Evolutionary conservation across 1,140 invertebrate species (phyloP), one percentile per base, ranked within the genome.

Genomic region (Bombyx mandarina): DNA sequence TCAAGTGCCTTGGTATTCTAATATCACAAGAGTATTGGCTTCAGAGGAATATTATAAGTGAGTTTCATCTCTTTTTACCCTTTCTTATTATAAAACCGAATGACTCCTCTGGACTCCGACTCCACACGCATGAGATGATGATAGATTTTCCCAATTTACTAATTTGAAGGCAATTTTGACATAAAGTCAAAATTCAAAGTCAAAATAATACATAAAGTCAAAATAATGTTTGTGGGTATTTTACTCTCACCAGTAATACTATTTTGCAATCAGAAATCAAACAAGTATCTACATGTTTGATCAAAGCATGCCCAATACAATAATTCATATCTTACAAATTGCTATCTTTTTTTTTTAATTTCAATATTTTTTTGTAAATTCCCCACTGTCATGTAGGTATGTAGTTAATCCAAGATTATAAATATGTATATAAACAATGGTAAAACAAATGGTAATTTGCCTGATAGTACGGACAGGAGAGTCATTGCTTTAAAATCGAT

Each of bases 21-120:
- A 89, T 7, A 73, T 88, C 8, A 82, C 68, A 0, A 79, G 90
- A 4, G 59, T 71, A 3, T 60, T 91, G 8, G 90, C 90, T 8
- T 85, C 90, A 5, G 89, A 91, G 63, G 90, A 90, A 71, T 92
- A 90, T 73, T 92, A 89, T 65, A 90, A 87, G 90, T 90, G 74
- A 82, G 88, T 74, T 57, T 35, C 26, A 3, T 35, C 26, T 35
- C 26, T 35, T 35, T 35, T 5, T 35, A 35, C 1, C 18, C 22
- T 50, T 35, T 2, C 12, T 18, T 18, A 18, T 18, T 9, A 12
- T 46, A 46, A 46, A 9, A 7, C 8, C 45, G n/a, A 46, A 9
- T 9, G 2, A 46, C 8, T 46, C 2, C 45, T 46, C 6, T 12
- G 45, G 6, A 0, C 8, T 7, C 45, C 6, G 45, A 3, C n/a